A percentile compares a stretch with the other conserved stretches of the same genome.
Evolutionary conservation across 2,797 vertebrate genomes (phyloP).

Genomic region (Tadarida brasiliensis): DNA sequence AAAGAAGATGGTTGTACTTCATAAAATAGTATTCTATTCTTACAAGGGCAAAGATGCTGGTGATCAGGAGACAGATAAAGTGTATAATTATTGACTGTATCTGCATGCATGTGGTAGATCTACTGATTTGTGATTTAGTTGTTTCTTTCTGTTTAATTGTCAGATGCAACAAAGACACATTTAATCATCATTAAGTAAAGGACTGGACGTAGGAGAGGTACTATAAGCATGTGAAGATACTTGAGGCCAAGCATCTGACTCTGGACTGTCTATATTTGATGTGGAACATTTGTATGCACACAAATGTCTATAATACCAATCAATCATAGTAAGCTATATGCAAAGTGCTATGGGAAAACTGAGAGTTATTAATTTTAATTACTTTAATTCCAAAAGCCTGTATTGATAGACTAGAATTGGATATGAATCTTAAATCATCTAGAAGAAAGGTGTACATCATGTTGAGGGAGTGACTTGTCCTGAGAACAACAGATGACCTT

Average conservation of each 20-base stretch:
- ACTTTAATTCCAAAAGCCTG: background rate
- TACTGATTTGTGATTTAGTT: background rate
- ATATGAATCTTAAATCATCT: background rate
- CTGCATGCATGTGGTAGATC: background rate
- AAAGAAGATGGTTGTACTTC: background rate
- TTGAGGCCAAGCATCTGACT: background rate
- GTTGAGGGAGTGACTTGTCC: background rate
- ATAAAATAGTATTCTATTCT: background rate
- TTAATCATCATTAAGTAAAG: background rate
- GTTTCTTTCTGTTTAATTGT: slow-evolving; percentile 29
- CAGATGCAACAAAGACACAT: background rate
- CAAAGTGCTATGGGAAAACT: background rate
- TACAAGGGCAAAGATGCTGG: background rate
- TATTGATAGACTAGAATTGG: background rate
- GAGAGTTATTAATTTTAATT: background rate
- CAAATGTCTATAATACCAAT: background rate
- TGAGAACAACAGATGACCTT: too few relatives aligned
- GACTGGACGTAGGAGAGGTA: background rate
- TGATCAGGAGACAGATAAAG: background rate
- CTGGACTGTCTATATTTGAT: background rate
- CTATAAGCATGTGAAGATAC: background rate
- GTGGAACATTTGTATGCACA: background rate
- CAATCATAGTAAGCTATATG: background rate
- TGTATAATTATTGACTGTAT: background rate
- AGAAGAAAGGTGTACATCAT: background rate